A percentile compares a stretch with the other conserved stretches of the same genome.
phyloP scores from a whole-genome alignment of 2,888 invertebrate species.

The Lithophane ornitopus region DNA sequence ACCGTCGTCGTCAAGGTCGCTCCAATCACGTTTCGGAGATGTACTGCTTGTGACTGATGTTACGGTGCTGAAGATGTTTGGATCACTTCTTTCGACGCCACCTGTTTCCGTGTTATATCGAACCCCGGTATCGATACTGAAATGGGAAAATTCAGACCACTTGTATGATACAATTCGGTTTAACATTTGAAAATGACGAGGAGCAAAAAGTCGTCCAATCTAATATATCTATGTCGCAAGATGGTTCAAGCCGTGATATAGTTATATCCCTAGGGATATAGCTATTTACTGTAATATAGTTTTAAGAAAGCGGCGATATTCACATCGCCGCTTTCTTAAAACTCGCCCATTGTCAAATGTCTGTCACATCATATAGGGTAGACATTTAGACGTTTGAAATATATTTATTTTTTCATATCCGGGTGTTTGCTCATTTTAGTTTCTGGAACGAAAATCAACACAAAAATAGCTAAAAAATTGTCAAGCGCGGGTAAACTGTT shows the following conservation, averaged over 20 bases:
- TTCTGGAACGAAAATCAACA: background rate
- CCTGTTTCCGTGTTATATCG: background rate
- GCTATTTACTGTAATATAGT: too few relatives aligned
- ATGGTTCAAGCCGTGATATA: too few relatives aligned
- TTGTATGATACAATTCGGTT: background rate
- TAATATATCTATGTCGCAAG: background rate
- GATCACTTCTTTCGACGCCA: background rate
- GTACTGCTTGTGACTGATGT: background rate
- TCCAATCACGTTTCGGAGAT: constrained; percentile 60
- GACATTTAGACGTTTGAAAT: too few relatives aligned
- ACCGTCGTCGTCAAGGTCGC: constrained; percentile 55
- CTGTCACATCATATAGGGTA: too few relatives aligned
- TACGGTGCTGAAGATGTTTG: background rate
- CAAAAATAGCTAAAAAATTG: background rate
- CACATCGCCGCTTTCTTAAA: too few relatives aligned
- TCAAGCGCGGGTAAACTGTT: background rate
- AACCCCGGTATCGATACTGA: constrained; percentile 14
- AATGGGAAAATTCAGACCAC: constrained; percentile 9
- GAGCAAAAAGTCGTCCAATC: background rate
- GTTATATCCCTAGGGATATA: too few relatives aligned
- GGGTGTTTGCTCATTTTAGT: too few relatives aligned
- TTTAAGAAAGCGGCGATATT: too few relatives aligned
- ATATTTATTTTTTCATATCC: background rate
- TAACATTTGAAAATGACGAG: background rate
- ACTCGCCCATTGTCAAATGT: too few relatives aligned